phyloP scores from a whole-genome alignment of 2,888 invertebrate species.

The Cetonia aurata region DNA sequence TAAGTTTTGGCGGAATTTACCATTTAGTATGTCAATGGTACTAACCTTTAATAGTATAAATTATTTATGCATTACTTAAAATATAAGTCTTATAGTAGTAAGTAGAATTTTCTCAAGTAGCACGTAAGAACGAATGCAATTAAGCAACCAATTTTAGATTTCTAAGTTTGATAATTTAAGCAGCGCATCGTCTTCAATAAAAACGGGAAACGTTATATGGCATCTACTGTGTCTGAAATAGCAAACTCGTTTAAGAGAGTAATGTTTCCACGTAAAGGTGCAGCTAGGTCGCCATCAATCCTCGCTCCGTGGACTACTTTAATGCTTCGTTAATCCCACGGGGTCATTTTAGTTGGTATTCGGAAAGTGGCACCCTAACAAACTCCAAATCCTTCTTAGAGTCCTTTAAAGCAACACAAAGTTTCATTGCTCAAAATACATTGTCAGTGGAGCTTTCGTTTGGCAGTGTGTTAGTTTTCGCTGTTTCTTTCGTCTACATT shows the following conservation, averaged over 20 bases:
- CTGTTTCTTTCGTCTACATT: neutral
- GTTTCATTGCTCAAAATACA: slow-evolving; percentile 40
- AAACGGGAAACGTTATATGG: no score
- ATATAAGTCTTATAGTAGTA: no score
- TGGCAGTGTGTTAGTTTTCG: slow-evolving; percentile 9
- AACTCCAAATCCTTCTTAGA: slow-evolving; percentile 43
- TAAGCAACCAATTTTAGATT: no score
- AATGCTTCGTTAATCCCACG: slow-evolving; percentile 44
- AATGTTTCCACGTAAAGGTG: slow-evolving; percentile 22
- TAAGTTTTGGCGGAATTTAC: no score
- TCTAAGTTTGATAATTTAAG: no score
- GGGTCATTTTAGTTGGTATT: slow-evolving; percentile 41
- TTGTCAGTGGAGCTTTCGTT: slow-evolving; percentile 10
- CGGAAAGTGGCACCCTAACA: slow-evolving; percentile 42
- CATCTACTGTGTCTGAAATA: neutral
- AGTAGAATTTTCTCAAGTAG: no score
- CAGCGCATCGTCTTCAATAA: no score
- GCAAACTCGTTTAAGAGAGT: slow-evolving; percentile 13
- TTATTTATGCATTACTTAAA: no score
- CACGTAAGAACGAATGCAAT: no score
- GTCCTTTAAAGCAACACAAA: slow-evolving; percentile 45
- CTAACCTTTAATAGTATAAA: no score
- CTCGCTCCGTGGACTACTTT: slow-evolving; percentile 27
- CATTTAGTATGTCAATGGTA: no score
- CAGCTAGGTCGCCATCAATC: slow-evolving; percentile 7